Evolutionary conservation across 2,888 invertebrate species (phyloP).

Genomic region (Tupiocoris notatus): DNA sequence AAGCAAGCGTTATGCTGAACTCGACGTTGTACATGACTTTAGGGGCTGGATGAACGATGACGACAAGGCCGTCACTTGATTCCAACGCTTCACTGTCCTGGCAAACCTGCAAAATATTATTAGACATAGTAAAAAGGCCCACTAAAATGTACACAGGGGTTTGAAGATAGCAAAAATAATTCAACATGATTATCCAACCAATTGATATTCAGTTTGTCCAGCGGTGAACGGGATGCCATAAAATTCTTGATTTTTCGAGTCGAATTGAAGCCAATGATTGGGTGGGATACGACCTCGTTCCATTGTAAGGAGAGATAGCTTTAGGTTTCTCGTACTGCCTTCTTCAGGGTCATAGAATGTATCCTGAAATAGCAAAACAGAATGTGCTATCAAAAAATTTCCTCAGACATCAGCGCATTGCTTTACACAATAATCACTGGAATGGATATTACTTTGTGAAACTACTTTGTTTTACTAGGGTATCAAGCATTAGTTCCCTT

Average conservation of each 20-base stretch:
- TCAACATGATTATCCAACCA: too few species aligned
- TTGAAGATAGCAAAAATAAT: neutral
- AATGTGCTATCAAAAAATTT: too few species aligned
- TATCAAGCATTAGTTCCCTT: too few species aligned
- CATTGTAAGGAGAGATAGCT: slow-evolving; percentile 69
- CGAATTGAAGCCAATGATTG: slow-evolving; percentile 85
- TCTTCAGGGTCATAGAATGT: slow-evolving; percentile 89
- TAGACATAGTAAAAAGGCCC: neutral
- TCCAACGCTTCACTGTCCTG: slow-evolving; percentile 71
- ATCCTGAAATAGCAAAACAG: too few species aligned
- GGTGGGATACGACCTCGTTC: slow-evolving; percentile 67
- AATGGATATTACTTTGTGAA: too few species aligned
- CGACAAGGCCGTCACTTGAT: slow-evolving; percentile 76
- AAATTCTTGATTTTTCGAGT: slow-evolving; percentile 82
- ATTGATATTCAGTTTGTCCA: slow-evolving; percentile 73
- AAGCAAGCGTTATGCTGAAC: slow-evolving; percentile 76
- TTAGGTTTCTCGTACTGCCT: slow-evolving; percentile 69
- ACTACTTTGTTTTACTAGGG: too few species aligned
- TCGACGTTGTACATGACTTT: slow-evolving; percentile 69
- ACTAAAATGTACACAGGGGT: neutral
- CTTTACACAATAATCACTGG: too few species aligned
- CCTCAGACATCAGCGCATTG: too few species aligned
- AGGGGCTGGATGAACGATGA: slow-evolving; percentile 68
- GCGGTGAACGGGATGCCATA: slow-evolving; percentile 79
- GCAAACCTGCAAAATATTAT: slow-evolving; percentile 58